Evolutionary conservation across 2,113 vertebrate genomes (phyloP), one percentile per base, ranked within the genome.

Genomic region (Oncorhynchus clarkii): DNA sequence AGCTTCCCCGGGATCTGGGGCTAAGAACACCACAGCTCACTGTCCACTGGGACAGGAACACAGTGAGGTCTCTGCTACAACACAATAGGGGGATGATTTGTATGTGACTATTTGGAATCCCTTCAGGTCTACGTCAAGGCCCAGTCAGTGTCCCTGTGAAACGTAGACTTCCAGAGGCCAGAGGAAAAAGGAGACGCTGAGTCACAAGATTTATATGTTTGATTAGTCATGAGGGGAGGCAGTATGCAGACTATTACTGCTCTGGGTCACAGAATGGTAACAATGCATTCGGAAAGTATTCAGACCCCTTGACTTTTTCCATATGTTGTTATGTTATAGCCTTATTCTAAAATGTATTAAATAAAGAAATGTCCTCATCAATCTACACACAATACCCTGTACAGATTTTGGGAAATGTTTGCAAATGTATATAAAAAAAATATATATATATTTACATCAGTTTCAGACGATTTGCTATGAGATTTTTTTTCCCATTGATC

Each of bases 1-100:
- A 84, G 79, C 80, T 83, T 84, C 85, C 82, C 81, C 84, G 75
- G 85, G 87, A 89, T 91, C 89, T 90, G 86, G 82, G 86, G 88
- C 9, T 12, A 54, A 77, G 83, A 89, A 85, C 85, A 85, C 84
- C 88, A 87, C 82, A 86, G 83, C 88, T 89, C 84, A 89, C 80
- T 22, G 86, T 82, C 78, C 88, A 87, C 88, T 85, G 80, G 82
- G 75, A 86, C 81, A 81, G 70, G 80, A 81, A 82, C 51, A 62
- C 67, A 79, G 80, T 54, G 51, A 54, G 16, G 82, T 75, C 9
- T 27, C 66, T 86, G 72, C 70, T 81, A 78, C 86, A 80, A 62
- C 13, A 79, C 68, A 86, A 88, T 22, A n/a, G 5, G 18, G 59
- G n/a, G 5, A 24, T 6, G 59, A 60, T 60, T 60, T 60, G 5